Evolutionary conservation across 2,113 vertebrate species (phyloP).

Genomic region (Fulmarus glacialis): DNA sequence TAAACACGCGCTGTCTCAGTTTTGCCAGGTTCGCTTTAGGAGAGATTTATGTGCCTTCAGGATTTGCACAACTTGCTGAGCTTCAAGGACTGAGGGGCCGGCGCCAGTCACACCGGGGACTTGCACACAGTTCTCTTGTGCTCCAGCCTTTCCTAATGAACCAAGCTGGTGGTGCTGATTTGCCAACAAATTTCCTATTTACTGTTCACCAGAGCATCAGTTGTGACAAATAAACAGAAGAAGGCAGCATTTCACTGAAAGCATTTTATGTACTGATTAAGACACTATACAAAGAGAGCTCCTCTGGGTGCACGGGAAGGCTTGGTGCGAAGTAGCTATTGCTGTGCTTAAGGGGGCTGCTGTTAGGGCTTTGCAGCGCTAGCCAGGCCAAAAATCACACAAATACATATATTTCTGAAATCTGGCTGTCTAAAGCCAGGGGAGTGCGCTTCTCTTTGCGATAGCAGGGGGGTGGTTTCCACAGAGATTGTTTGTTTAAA

Average conservation of each 20-base stretch:
- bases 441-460: rapidly evolving
- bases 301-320: not conserved
- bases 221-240: constrained; percentile 61
- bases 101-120: not conserved
- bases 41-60: not conserved
- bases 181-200: constrained; percentile 50
- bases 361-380: not conserved
- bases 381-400: not conserved
- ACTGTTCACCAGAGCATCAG: constrained; percentile 47
- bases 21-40: not conserved
- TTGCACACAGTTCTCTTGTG: rapidly evolving
- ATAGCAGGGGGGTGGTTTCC: not conserved
- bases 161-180: not conserved
- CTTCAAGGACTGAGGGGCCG: not conserved
- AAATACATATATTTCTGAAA: not conserved
- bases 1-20: rapidly evolving
- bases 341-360: not conserved
- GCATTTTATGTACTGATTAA: not conserved
- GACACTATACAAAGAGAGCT: not conserved
- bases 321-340: not conserved
- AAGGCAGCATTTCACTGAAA: constrained; percentile 64
- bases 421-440: not conserved
- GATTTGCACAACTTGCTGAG: not conserved
- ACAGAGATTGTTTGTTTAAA: not conserved
- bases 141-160: not conserved